Percentiles rank a stretch among this genome's conserved stretches.
phyloP scores from a whole-genome alignment of 2,888 invertebrate species.

The Chymomyza amoena region DNA sequence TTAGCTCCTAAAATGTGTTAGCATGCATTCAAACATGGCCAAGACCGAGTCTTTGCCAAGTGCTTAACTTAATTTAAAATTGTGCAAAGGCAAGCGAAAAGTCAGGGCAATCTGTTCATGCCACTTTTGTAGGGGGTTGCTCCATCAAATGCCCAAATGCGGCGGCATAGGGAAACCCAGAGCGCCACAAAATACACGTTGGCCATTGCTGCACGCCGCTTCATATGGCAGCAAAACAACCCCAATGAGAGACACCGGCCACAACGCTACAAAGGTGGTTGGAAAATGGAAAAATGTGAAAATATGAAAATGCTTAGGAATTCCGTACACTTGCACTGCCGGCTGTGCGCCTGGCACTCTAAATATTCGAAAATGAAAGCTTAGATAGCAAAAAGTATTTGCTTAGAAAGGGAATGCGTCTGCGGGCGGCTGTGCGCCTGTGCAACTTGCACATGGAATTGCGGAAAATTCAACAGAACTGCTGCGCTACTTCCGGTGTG shows the following conservation, averaged over 20 bases:
- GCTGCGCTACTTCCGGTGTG: slow-evolving; percentile 30
- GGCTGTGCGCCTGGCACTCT: slow-evolving; percentile 42
- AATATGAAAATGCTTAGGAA: neutral
- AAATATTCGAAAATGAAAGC: slow-evolving; percentile 55
- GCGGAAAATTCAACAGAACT: slow-evolving; percentile 44
- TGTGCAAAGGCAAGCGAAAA: neutral
- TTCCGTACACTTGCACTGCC: neutral
- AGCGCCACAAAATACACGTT: slow-evolving; percentile 1
- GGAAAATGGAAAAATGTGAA: slow-evolving; percentile 8
- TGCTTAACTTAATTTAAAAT: neutral
- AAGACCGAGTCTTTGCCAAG: neutral
- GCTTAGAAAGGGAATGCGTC: slow-evolving; percentile 22
- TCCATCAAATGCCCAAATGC: neutral
- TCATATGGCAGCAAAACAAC: slow-evolving; percentile 34
- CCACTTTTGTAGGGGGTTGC: neutral
- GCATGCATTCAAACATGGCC: neutral
- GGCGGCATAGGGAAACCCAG: neutral
- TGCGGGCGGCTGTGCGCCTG: slow-evolving; percentile 31
- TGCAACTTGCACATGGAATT: slow-evolving; percentile 23
- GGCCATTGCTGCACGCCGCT: slow-evolving; percentile 30
- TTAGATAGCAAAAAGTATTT: slow-evolving; percentile 39
- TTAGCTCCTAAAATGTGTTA: neutral
- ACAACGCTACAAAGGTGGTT: neutral
- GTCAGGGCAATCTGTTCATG: neutral
- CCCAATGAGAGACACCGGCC: slow-evolving; percentile 14